These are phyloP conservation scores for Nerophis lumbriciformis DNA, from an alignment of 2,113 vertebrate species.

Conservation along the genomic window DNA sequence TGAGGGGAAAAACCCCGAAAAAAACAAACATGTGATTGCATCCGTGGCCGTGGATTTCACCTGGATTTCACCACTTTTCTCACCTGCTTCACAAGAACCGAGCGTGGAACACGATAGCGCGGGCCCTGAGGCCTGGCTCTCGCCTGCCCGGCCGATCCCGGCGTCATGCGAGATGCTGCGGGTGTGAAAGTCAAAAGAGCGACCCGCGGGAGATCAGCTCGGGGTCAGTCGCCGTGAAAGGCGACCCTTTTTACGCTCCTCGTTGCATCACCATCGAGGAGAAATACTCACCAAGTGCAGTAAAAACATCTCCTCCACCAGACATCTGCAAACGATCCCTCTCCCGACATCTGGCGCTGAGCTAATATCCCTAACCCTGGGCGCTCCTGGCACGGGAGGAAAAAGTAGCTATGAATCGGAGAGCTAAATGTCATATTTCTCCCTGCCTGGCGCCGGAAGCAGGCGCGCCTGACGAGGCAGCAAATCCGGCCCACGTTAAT, in stretches of 20 bases:
- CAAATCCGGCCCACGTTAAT: conserved; percentile 77
- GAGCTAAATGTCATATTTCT: conserved; percentile 52
- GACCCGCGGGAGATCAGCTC: conserved; percentile 79
- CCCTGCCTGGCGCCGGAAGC: conserved; percentile 24
- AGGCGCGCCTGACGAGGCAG: conserved; percentile 48
- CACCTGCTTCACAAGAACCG: conserved; percentile 53
- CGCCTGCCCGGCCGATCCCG: conserved; percentile 79
- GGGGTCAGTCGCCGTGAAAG: conserved; percentile 78
- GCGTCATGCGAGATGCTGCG: conserved; percentile 74
- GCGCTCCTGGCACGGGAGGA: conserved; percentile 18
- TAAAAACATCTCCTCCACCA: conserved; percentile 81
- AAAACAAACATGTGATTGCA: too few species aligned
- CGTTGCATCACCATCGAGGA: conserved; percentile 74
- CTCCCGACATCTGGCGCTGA: conserved; percentile 71
- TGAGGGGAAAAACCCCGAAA: too few species aligned
- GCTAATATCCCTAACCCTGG: conserved; percentile 56
- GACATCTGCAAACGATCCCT: conserved; percentile 74
- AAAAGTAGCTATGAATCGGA: conserved; percentile 40
- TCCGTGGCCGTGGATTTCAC: conserved; percentile 1
- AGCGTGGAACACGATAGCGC: conserved; percentile 75
- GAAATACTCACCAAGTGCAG: conserved; percentile 57
- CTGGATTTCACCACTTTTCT: conserved; percentile 35
- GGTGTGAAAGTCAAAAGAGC: conserved; percentile 80
- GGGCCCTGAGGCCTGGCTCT: conserved; percentile 81
- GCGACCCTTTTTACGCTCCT: conserved; percentile 51